These are phyloP conservation scores for Laticauda colubrina DNA, from an alignment of 2,113 vertebrate species.

Conservation along the genomic window DNA sequence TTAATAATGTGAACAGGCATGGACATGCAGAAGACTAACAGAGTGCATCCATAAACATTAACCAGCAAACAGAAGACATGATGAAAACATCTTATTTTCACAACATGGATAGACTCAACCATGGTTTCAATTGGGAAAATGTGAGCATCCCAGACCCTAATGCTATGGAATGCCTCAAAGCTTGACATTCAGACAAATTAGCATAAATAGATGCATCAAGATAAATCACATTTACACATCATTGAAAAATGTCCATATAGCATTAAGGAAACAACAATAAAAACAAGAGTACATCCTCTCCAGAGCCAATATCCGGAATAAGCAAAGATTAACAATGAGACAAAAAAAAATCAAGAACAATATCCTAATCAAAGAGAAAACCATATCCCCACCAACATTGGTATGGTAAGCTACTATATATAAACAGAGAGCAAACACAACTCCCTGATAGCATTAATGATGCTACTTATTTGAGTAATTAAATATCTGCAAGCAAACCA, in stretches of 20 bases:
- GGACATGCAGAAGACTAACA: neutral
- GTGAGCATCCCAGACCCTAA: neutral
- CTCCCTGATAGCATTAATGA: neutral
- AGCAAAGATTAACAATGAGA: neutral
- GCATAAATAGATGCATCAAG: neutral
- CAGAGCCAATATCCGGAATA: neutral
- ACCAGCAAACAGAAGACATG: neutral
- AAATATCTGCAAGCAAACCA: neutral
- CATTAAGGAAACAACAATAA: neutral
- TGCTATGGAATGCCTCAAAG: neutral
- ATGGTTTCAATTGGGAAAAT: neutral
- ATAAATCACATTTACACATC: neutral
- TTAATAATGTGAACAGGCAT: neutral
- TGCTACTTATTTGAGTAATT: neutral
- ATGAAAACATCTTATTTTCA: neutral
- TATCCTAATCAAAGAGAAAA: neutral
- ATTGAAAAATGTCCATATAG: neutral
- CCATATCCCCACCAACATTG: neutral
- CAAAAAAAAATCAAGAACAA: neutral
- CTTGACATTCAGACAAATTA: neutral
- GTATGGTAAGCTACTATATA: neutral
- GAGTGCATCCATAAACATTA: neutral
- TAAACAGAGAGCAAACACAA: neutral
- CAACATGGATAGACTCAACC: neutral
- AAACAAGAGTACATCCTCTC: neutral